phyloP scores from a whole-genome alignment of 2,888 invertebrate species.

The Plebejus melissa region DNA sequence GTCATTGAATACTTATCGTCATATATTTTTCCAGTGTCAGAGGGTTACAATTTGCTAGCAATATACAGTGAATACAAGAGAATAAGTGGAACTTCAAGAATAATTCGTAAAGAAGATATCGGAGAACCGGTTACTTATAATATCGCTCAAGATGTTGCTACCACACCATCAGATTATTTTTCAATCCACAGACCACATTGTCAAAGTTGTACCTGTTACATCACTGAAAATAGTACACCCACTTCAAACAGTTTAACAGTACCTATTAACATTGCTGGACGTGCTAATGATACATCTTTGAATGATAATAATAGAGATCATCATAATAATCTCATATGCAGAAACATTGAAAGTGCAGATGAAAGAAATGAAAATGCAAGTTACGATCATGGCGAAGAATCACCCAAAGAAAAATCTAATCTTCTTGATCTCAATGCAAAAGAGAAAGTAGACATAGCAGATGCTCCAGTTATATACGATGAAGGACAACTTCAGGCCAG shows the following conservation, averaged over 20 bases:
- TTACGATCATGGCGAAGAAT: not conserved
- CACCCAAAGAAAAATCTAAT: not conserved
- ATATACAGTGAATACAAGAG: slow-evolving; percentile 36
- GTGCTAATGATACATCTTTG: not conserved
- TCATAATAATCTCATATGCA: not conserved
- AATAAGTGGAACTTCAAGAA: slow-evolving; percentile 35
- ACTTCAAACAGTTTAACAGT: not conserved
- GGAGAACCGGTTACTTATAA: not conserved
- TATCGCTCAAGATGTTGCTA: not conserved
- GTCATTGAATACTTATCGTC: no score
- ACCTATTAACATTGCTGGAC: not conserved
- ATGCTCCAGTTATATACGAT: slow-evolving; percentile 37
- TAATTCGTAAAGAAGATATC: slow-evolving; percentile 29
- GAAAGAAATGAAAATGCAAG: not conserved
- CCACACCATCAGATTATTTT: not conserved
- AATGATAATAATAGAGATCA: not conserved
- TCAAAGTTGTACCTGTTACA: not conserved
- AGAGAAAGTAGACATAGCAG: slow-evolving; percentile 28
- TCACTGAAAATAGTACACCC: not conserved
- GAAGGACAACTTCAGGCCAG: slow-evolving; percentile 32
- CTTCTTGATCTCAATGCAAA: not conserved
- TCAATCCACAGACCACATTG: not conserved
- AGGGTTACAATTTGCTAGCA: slow-evolving; percentile 36
- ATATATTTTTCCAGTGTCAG: slow-evolving; percentile 31
- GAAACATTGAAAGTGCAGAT: no score